Evolutionary conservation across 37 sponge, comb jelly and placozoan species (phyloP), one percentile per base, ranked within the genome.

Genomic region (Halisarca cf. caerulea): DNA sequence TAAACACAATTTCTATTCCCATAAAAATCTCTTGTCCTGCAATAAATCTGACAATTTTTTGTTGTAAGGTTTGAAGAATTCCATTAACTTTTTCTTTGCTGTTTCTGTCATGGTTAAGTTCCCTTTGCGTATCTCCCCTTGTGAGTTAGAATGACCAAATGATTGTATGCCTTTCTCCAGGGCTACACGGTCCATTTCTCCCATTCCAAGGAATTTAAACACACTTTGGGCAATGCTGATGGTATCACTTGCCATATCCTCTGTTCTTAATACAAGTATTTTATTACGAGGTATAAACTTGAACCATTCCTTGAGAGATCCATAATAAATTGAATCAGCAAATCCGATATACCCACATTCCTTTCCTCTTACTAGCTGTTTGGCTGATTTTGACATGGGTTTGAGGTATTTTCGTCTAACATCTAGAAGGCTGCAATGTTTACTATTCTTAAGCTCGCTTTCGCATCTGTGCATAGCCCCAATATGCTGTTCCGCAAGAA

Each of bases 191-290:
- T 41, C 44, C 23, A 74, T 41, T 40, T 40, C 45, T 1, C 18
- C n/a, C 45, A 74, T 36, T 41, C 42, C 77, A 15, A 74, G 45
- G 36, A 74, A 74, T 39, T 41, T 40, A 15, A 44, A 74, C 42
- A 74, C 41, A 41, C 25, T 41, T 39, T 74, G 45, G 41, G 77
- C 77, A 0, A 23, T 41, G 20, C n/a, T 25, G 44, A 74, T 44
- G 18, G 77, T 33, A 25, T 74, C 77, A 42, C 44, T 24, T 44
- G 77, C 77, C 18, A 74, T 20, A 53, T 89, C 85, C 18, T 89
- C 89, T 45, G 71, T 89, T 35, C 59, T 84, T 2, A 89, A 35
- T 34, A 84, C 80, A 34, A 89, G 80, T 25, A 89, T 83, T 36
- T 84, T 79, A 2, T 84, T 55, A 41, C 23, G 64, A 36, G 89